Percentiles rank a stretch among this genome's conserved stretches.
These are phyloP conservation scores for Orthosia cruda DNA, from an alignment of 2,888 invertebrate species.

Conservation along the genomic window DNA sequence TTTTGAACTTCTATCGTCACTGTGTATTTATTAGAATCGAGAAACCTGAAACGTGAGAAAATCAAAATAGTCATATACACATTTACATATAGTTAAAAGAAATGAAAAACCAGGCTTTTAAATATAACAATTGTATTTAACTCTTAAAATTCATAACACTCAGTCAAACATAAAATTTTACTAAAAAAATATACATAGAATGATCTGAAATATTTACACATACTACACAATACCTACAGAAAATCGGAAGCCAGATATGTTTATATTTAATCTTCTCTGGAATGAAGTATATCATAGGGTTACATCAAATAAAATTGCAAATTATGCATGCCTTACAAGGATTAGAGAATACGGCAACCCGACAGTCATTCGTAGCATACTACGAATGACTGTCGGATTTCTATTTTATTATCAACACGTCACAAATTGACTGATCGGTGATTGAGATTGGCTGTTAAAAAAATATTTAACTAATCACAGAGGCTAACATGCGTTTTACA, in stretches of 20 bases:
- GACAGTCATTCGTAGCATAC: too few relatives aligned
- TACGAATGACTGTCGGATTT: background rate
- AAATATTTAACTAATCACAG: too few relatives aligned
- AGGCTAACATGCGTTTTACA: too few relatives aligned
- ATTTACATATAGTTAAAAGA: too few relatives aligned
- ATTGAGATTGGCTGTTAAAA: too few relatives aligned
- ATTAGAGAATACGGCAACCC: too few relatives aligned
- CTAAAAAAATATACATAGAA: too few relatives aligned
- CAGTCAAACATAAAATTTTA: background rate
- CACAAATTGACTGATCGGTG: background rate
- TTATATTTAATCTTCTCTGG: background rate
- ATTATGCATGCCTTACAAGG: background rate
- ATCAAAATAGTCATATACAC: too few relatives aligned
- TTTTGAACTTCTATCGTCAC: too few relatives aligned
- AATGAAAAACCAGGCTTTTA: conserved; percentile 1
- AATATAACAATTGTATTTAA: conserved; percentile 21
- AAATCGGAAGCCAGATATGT: background rate
- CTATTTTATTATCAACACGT: background rate
- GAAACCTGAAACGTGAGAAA: too few relatives aligned
- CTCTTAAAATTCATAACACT: background rate
- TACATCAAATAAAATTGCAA: background rate
- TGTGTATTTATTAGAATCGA: too few relatives aligned
- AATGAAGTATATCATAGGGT: background rate
- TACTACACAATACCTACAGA: background rate
- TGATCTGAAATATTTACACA: too few relatives aligned